A percentile compares a stretch with the other conserved stretches of the same genome.
Conservation (phyloP, 2,113 vertebrate genomes). For the Fulica atra region DNA sequence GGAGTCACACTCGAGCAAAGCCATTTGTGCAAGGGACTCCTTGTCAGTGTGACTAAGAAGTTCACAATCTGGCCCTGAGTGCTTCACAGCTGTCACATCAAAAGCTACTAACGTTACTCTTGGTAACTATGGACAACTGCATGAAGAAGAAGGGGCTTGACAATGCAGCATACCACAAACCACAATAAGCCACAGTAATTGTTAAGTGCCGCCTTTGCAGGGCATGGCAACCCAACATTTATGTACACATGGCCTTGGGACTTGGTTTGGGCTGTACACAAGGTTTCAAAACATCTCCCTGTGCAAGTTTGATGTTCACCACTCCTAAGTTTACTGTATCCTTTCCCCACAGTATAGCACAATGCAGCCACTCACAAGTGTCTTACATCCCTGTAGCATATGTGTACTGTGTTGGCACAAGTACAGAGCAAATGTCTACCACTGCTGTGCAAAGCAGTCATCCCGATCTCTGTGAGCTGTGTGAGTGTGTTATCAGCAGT, state of each 20-base stretch:
- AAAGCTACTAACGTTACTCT: background rate
- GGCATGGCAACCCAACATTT: background rate
- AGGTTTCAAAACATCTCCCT: background rate
- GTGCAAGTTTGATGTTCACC: background rate
- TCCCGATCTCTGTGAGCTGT: fast-evolving
- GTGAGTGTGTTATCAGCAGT: background rate
- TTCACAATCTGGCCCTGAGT: slow-evolving; percentile 21
- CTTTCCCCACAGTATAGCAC: background rate
- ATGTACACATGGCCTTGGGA: background rate
- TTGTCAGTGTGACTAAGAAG: slow-evolving; percentile 21
- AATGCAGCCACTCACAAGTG: fast-evolving
- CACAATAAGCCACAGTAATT: background rate
- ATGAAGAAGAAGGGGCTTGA: background rate
- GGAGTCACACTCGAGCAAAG: background rate
- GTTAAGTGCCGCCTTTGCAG: fast-evolving
- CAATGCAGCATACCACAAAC: fast-evolving
- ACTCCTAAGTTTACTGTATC: background rate
- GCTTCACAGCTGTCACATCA: slow-evolving; percentile 3
- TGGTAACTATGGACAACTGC: background rate
- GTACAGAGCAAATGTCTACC: background rate
- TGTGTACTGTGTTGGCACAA: background rate
- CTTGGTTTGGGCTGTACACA: background rate
- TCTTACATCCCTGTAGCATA: background rate
- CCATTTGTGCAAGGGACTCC: slow-evolving; percentile 4
- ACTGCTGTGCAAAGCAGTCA: background rate